These are phyloP conservation scores for Cochlearius cochlearius DNA, from an alignment of 2,113 vertebrate genomes.

Conservation along the genomic window DNA sequence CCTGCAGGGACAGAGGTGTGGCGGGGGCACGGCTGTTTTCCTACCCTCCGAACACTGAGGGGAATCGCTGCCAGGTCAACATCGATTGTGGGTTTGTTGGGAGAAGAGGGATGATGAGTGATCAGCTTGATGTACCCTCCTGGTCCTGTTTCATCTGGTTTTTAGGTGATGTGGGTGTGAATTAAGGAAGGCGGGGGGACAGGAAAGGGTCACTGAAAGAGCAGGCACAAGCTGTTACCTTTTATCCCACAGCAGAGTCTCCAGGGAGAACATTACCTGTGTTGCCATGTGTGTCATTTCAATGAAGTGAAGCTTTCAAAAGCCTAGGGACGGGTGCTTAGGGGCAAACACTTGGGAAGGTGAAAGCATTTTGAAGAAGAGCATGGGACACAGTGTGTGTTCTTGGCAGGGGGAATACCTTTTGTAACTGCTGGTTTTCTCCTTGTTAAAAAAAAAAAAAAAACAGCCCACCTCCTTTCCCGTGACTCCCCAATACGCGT, in stretches of 20 bases:
- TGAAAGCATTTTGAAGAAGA: background rate
- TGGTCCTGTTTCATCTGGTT: background rate
- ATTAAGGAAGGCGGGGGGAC: background rate
- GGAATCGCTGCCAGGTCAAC: background rate
- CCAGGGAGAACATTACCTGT: background rate
- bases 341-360: background rate
- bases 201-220: background rate
- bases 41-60: background rate
- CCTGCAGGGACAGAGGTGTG: background rate
- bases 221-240: background rate
- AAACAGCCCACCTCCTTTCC: background rate
- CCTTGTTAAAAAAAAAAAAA: background rate
- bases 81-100: rapidly evolving
- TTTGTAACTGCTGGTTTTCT: background rate
- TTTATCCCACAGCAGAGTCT: background rate
- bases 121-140: background rate
- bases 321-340: background rate
- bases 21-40: background rate
- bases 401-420: background rate
- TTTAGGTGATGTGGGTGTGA: background rate
- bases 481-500: rapidly evolving
- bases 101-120: background rate
- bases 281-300: background rate
- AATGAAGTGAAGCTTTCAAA: background rate
- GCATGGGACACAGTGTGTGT: rapidly evolving